Conservation (phyloP, 2,888 invertebrate genomes). For the Hylaea fasciaria region DNA sequence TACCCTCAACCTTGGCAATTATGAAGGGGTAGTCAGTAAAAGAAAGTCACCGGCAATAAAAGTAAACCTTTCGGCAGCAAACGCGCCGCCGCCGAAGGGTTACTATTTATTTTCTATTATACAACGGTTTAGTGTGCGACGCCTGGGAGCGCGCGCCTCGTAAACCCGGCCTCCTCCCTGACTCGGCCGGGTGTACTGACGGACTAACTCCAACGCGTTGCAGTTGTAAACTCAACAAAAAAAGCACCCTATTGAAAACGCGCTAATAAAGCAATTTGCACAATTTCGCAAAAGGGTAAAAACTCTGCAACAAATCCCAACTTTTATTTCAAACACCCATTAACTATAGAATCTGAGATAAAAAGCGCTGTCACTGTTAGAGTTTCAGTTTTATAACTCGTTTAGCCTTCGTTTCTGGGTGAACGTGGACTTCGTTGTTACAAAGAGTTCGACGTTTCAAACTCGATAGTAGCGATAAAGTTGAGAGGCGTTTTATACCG, state of each 20-base stretch:
- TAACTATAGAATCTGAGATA: conserved; percentile 63
- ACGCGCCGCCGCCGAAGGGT: conserved; percentile 79
- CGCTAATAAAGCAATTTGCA: conserved; percentile 83
- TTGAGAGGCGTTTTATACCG: conserved; percentile 43
- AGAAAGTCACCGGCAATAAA: conserved; percentile 80
- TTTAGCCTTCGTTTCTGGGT: conserved; percentile 51
- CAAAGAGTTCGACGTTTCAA: conserved; percentile 36
- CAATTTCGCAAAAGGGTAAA: conserved; percentile 83
- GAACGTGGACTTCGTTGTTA: conserved; percentile 49
- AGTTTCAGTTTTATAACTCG: conserved; percentile 66
- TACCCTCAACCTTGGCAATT: conserved; percentile 72
- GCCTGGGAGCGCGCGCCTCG: conserved; percentile 56
- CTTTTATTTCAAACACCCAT: conserved; percentile 72
- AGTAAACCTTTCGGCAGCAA: conserved; percentile 81
- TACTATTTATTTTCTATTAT: conserved; percentile 78
- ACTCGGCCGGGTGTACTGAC: conserved; percentile 56
- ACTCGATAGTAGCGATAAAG: conserved; percentile 46
- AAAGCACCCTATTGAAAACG: conserved; percentile 63
- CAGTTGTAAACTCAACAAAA: conserved; percentile 74
- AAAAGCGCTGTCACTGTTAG: conserved; percentile 60
- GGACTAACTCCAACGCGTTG: conserved; percentile 52
- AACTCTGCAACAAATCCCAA: conserved; percentile 63
- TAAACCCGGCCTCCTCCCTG: conserved; percentile 61
- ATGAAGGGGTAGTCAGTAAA: conserved; percentile 76
- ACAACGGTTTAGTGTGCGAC: conserved; percentile 68